Base-by-base conservation (phyloP, 2,797 vertebrate genomes). In the Schizothorax lantsangensis region DNA sequence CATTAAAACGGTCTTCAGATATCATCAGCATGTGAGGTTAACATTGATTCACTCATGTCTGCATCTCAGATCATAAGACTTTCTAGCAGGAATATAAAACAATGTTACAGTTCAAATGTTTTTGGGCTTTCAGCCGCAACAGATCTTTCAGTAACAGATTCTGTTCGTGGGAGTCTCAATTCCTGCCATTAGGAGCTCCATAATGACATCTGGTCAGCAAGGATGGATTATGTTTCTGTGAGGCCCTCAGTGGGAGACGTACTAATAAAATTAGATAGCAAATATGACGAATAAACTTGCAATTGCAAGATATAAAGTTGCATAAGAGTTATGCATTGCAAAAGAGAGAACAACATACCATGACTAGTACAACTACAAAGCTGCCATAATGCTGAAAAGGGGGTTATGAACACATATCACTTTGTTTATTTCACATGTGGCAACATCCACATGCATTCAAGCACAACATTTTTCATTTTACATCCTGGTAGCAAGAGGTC, bases 191-290 rank as follows among this genome's bases (percentile, higher is more conserved):
- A 79, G 38, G 38, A 64, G 38, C 78, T 79, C n/a, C 5, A 64
- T 64, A 80, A 80, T 19, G 40, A 21, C 59, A 80, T 80, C 77
- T 54, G 36, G 74, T 78, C 74, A 57, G 74, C 49, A 57, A 57
- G 30, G 54, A 59, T 17, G 54, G 52, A 79, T 79, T 59, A 59
- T 59, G 36, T 59, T 59, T 14, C 23, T 59, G 77, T 54, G 36
- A 62, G 14, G 21, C 14, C 33, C 52, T 62, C 54, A 8, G 14
- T 40, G 36, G 36, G 23, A 40, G 77, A 62, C n/a, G 23, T 59
- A 59, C 21, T 59, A 40, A 59, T n/a, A 7, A n/a, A 59, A n/a
- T 38, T 57, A 57, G 33, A 57, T n/a, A 0, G 52, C 52, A 57
- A 40, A 59, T 40, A 59, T n/a, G 7, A 40, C 6, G 3, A 68